phyloP scores from a whole-genome alignment of 2,113 vertebrate genomes.

The Heloderma charlesbogerti region DNA sequence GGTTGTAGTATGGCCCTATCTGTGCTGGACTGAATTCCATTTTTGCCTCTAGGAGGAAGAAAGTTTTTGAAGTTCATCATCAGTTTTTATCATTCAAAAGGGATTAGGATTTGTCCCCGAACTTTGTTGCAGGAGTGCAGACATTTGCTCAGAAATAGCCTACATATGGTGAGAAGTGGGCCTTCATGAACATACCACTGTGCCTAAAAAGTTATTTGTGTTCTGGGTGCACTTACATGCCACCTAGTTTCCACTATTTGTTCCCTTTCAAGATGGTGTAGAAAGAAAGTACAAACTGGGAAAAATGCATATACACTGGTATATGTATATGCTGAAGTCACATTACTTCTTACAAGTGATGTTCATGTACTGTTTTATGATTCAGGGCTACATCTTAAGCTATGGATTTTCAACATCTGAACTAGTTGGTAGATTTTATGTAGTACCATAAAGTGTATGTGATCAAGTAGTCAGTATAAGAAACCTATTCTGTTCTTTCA shows the following conservation, averaged over 20 bases:
- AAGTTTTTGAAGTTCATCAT: background rate
- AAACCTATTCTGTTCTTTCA: background rate
- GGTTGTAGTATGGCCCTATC: background rate
- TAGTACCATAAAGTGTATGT: background rate
- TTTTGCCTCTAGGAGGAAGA: no score
- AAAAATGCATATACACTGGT: no score
- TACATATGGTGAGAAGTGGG: background rate
- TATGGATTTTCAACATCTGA: background rate
- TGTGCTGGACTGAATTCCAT: background rate
- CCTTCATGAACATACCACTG: background rate
- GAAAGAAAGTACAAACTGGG: no score
- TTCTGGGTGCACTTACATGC: background rate
- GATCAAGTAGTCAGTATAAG: background rate
- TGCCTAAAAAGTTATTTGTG: background rate
- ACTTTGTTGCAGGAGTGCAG: background rate
- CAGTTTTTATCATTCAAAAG: background rate
- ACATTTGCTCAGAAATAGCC: background rate
- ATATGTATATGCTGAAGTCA: no score
- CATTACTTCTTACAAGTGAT: no score
- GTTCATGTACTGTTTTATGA: no score
- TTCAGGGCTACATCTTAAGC: no score
- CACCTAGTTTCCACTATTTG: background rate
- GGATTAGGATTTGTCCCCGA: background rate
- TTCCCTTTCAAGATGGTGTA: background rate
- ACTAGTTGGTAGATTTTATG: background rate